Conservation (phyloP, 2,113 vertebrate genomes). For the Pygoscelis antarcticus region DNA sequence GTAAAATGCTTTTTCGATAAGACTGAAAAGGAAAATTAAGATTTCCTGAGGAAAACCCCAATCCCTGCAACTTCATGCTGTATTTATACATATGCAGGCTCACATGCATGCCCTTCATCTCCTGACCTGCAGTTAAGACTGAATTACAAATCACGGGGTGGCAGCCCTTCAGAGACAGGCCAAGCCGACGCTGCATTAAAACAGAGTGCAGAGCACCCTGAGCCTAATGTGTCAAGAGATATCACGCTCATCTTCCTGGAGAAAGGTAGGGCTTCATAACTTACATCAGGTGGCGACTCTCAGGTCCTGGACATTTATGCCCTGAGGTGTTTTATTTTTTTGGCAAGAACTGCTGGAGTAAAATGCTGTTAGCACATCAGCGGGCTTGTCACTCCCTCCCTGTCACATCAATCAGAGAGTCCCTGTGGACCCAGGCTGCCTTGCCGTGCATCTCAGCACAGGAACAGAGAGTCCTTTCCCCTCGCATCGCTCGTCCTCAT, state of each 20-base stretch:
- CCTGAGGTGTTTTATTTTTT: slow-evolving; percentile 27
- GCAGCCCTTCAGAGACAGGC: slow-evolving; percentile 41
- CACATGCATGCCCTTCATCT: background rate
- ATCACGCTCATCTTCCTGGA: background rate
- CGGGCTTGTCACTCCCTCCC: slow-evolving; percentile 41
- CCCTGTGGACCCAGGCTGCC: background rate
- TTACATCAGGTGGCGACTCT: background rate
- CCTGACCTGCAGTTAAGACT: slow-evolving; percentile 41
- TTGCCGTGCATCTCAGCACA: background rate
- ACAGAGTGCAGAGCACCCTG: background rate
- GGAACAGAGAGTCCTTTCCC: slow-evolving; percentile 1
- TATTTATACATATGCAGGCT: background rate
- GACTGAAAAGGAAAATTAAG: slow-evolving; percentile 28
- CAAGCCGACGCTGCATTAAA: background rate
- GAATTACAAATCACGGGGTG: slow-evolving; percentile 47
- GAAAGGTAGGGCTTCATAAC: slow-evolving; percentile 13
- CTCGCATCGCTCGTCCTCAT: accelerated
- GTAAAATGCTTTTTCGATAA: slow-evolving; percentile 7
- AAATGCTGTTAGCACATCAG: slow-evolving; percentile 45
- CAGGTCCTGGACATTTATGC: background rate
- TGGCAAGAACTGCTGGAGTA: slow-evolving; percentile 13
- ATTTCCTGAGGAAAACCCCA: slow-evolving; percentile 50
- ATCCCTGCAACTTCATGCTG: background rate
- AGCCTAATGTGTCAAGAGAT: background rate
- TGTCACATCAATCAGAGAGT: slow-evolving; percentile 55